Percentiles rank a stretch among this genome's conserved stretches.
Evolutionary conservation across 35 echinoderm and acorn worm genomes (phyloP).

Genomic region (Apostichopus californicus): DNA sequence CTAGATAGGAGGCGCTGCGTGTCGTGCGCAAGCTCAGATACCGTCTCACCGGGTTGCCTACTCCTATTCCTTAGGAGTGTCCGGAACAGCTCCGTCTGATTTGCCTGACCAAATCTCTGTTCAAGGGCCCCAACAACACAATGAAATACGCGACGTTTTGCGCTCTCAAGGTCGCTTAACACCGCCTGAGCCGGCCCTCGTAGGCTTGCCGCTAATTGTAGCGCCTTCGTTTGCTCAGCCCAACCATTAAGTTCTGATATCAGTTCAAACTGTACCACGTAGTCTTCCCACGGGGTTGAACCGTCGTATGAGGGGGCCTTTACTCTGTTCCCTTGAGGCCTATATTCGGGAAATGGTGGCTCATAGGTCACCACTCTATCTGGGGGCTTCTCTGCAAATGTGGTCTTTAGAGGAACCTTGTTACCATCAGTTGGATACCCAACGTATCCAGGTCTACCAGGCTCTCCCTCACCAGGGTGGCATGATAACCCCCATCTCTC

Average conservation of each 20-base stretch:
- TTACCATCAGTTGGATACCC: no score
- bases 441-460: no score
- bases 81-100: slow-evolving; percentile 13
- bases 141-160: no score
- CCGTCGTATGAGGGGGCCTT: slow-evolving; percentile 44
- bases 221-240: no score
- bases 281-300: slow-evolving; percentile 53
- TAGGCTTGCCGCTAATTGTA: no score
- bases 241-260: no score
- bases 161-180: no score
- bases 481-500: background rate
- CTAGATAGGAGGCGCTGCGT: no score
- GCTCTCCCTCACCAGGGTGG: background rate
- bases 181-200: no score
- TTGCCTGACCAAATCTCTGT: slow-evolving; percentile 8
- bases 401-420: background rate
- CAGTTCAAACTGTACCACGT: slow-evolving; percentile 57
- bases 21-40: no score
- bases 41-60: background rate
- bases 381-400: background rate
- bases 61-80: slow-evolving; percentile 17
- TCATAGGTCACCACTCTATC: background rate
- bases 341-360: background rate
- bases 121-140: background rate
- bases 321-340: background rate